phyloP scores from a whole-genome alignment of 2,888 invertebrate genomes.

The Cryptocephalus moraei region DNA sequence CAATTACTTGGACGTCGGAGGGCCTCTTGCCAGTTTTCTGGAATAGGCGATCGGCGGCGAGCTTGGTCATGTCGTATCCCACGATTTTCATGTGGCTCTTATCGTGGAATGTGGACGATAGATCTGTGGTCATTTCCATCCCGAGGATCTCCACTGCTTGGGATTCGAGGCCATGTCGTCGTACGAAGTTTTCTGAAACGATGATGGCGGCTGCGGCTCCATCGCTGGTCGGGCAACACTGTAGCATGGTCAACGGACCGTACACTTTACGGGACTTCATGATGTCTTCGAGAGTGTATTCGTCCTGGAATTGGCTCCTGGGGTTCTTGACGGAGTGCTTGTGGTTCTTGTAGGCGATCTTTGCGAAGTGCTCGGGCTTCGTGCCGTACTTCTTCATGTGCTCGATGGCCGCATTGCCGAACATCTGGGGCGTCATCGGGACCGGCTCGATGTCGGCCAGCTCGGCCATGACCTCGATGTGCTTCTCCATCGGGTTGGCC shows the following conservation, averaged over 20 bases:
- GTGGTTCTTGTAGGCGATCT: slow-evolving; percentile 97
- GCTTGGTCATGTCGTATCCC: slow-evolving; percentile 89
- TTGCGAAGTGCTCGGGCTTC: slow-evolving; percentile 86
- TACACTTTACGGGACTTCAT: slow-evolving; percentile 78
- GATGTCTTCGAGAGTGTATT: slow-evolving; percentile 86
- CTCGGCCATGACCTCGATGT: slow-evolving; percentile 76
- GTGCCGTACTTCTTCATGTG: slow-evolving; percentile 96
- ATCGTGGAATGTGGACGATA: slow-evolving; percentile 72
- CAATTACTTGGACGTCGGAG: slow-evolving; percentile 83
- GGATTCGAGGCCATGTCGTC: slow-evolving; percentile 64
- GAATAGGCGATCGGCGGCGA: slow-evolving; percentile 68
- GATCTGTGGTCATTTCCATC: slow-evolving; percentile 95
- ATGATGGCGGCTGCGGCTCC: slow-evolving; percentile 92
- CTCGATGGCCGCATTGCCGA: slow-evolving; percentile 92
- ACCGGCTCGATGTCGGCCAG: slow-evolving; percentile 67
- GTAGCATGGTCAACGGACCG: slow-evolving; percentile 88
- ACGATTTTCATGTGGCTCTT: slow-evolving; percentile 71
- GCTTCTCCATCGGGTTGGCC: slow-evolving; percentile 82
- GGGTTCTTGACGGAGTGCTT: slow-evolving; percentile 95
- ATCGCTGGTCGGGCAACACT: slow-evolving; percentile 98
- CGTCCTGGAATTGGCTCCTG: slow-evolving; percentile 87
- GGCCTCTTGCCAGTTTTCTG: slow-evolving; percentile 64
- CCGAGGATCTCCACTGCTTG: slow-evolving; percentile 93
- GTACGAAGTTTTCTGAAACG: slow-evolving; percentile 86
- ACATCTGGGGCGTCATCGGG: slow-evolving; percentile 90